These are phyloP conservation scores for Danio albolineatus DNA, from an alignment of 2,797 vertebrate species.

Conservation along the genomic window DNA sequence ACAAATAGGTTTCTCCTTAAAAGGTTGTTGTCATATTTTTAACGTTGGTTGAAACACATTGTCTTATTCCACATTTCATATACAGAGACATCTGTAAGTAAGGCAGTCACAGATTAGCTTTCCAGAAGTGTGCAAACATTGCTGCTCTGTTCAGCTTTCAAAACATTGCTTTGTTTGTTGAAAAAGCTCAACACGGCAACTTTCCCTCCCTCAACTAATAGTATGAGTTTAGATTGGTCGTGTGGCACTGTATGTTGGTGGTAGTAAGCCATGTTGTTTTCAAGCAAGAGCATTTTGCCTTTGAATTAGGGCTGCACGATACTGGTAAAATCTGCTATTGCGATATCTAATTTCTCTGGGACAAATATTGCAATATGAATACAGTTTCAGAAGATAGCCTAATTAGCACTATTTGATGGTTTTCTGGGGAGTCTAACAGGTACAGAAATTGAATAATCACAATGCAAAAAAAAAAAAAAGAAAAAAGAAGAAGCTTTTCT, in stretches of 20 bases:
- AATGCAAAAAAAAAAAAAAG: no score
- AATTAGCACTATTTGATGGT: no score
- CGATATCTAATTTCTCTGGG: no score
- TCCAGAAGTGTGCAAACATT: not conserved
- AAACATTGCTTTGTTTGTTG: constrained; percentile 10
- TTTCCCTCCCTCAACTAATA: not conserved
- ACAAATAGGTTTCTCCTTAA: not conserved
- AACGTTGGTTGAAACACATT: not conserved
- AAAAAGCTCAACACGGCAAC: not conserved
- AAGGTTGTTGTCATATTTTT: not conserved
- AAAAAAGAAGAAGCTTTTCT: no score
- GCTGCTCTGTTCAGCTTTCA: not conserved
- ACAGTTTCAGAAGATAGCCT: no score
- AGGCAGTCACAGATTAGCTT: not conserved
- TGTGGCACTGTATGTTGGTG: not conserved
- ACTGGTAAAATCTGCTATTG: no score
- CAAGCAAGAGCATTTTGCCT: not conserved
- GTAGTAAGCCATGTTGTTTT: not conserved
- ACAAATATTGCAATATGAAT: no score
- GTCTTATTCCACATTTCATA: not conserved
- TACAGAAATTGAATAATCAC: no score
- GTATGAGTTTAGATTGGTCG: not conserved
- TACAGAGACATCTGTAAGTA: constrained; percentile 1
- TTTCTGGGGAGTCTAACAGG: no score
- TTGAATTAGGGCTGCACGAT: no score